Conservation (phyloP, 2,797 vertebrate genomes). For the Mallotus villosus region DNA sequence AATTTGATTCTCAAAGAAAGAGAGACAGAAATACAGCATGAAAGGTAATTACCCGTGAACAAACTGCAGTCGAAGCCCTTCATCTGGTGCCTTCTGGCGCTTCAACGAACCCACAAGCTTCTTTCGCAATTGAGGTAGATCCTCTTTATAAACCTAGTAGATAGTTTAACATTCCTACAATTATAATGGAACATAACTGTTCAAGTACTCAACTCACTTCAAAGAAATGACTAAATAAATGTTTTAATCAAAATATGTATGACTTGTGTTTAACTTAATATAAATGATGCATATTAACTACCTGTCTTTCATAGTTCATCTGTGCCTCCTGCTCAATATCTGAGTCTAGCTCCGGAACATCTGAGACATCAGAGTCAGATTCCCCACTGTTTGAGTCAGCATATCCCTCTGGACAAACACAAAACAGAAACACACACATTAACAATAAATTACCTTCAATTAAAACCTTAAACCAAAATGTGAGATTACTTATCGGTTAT, state of each 20-base stretch:
- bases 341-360: conserved; percentile 92
- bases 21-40: background rate
- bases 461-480: background rate
- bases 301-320: conserved; percentile 94
- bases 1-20: background rate
- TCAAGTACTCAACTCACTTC: too few species aligned
- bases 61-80: conserved; percentile 91
- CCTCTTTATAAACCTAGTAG: conserved; percentile 95
- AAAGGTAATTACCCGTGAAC: conserved; percentile 84
- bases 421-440: background rate
- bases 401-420: conserved; percentile 77
- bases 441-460: background rate
- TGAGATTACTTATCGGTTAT: background rate
- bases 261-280: too few species aligned
- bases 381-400: conserved; percentile 93
- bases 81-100: conserved; percentile 87
- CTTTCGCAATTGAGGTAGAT: conserved; percentile 94
- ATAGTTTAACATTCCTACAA: background rate
- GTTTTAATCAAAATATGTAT: too few species aligned
- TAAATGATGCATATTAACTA: conserved; percentile 50
- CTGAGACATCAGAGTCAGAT: conserved; percentile 75
- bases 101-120: conserved; percentile 88
- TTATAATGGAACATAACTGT: too few species aligned
- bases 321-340: conserved; percentile 97
- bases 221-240: too few species aligned